Base-by-base conservation (phyloP, 2,888 invertebrate genomes). In the Leucoma salicis region DNA sequence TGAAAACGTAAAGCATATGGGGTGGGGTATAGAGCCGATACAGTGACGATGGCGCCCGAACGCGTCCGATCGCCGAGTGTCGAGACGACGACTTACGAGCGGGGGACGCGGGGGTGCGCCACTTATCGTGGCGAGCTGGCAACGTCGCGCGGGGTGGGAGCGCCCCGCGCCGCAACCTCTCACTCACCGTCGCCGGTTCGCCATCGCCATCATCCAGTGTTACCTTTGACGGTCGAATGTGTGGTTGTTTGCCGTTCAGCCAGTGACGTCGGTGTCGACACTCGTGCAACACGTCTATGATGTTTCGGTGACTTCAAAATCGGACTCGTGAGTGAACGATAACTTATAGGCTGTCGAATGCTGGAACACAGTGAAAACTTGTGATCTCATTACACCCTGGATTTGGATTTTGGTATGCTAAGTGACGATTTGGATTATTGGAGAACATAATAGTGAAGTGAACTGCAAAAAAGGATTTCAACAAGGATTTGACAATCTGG, bases 321-420 rank as follows among this genome's bases (percentile, higher is more conserved):
- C 78, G 77, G 75, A 83, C 74, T 81, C 78, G 85, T 84, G 86
- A 78, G 82, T 91, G 80, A 62, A 57, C 52, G 62, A 84, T 82
- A 88, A 82, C 71, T 89, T 86, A 75, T 78, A 85, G 88, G 84
- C 90, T 88, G 86, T 90, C 91, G 90, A 91, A 92, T 91, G 91
- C 90, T 92, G 92, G 92, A 92, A 90, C 92, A 92, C 91, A 92
- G 93, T 91, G 93, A 91, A 90, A 92, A 91, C 90, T 91, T 91
- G 80, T 67, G 68, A 75, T 74, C 69, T 72, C 70, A 65, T 57
- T 57, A 65, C 74, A 70, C 45, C 59, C 74, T 82, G 88, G 85
- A 88, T 87, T 83, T 83, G 83, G 83, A 85, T 84, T 74, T 66
- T 59, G 49, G 72, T 78, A 88, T 85, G 83, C 67, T 64, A 67